phyloP scores from a whole-genome alignment of 64 coral and sea anemone species.

The Porites lutea region DNA sequence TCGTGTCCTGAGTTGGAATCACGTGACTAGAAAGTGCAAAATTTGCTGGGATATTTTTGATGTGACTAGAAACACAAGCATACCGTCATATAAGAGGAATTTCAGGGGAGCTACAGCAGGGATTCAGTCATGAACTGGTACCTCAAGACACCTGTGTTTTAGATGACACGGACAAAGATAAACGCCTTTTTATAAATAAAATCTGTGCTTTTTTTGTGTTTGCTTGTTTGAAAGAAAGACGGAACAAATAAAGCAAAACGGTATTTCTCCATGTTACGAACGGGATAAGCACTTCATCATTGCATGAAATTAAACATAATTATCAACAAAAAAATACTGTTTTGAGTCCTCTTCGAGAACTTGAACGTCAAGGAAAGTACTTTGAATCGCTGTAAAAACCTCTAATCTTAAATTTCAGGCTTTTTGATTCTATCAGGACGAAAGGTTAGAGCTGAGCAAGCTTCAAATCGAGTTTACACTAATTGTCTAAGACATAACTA shows the following conservation, averaged over 20 bases:
- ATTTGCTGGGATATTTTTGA: slow-evolving; percentile 22
- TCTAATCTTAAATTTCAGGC: neutral
- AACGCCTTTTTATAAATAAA: too few species aligned
- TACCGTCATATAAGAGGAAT: slow-evolving; percentile 48
- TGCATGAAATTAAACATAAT: too few species aligned
- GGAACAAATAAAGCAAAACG: too few species aligned
- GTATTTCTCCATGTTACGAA: too few species aligned
- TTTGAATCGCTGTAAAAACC: too few species aligned
- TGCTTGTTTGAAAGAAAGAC: too few species aligned
- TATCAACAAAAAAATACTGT: too few species aligned
- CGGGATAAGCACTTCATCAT: too few species aligned
- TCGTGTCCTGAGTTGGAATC: neutral
- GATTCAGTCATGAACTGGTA: slow-evolving; percentile 3
- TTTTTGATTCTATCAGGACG: neutral
- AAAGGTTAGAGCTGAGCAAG: neutral
- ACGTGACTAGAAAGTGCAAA: slow-evolving; percentile 38
- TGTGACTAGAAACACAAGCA: slow-evolving; percentile 2
- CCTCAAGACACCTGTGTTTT: slow-evolving; percentile 36
- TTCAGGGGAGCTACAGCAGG: neutral
- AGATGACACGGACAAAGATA: neutral
- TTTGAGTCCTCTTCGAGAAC: too few species aligned
- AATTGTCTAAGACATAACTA: neutral
- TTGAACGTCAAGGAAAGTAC: too few species aligned
- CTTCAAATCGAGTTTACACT: neutral
- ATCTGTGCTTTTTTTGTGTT: too few species aligned